Evolutionary conservation across 2,113 vertebrate species (phyloP), one percentile per base, ranked within the genome.

Genomic region (Scomber japonicus): DNA sequence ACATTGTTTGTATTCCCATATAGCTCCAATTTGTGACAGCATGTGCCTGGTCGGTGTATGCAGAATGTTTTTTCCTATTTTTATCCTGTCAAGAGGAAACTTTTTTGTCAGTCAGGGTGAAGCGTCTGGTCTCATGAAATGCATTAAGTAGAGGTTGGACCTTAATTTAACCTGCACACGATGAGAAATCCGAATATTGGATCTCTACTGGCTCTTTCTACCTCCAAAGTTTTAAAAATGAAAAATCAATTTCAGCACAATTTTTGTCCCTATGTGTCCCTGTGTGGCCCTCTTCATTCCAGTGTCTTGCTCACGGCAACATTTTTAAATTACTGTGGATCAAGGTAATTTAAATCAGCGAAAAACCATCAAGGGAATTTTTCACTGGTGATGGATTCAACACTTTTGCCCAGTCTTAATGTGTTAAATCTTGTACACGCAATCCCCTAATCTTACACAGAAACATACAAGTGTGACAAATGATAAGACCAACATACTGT

Each of bases 291-390:
- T 54, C 31, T 13, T 72, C 16, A 30, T 62, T 83, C 6, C 16
- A 78, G 57, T 61, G 21, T 66, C 2, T 82, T 49, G 69, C 87
- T 82, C 30, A n/a, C 4, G 54, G 73, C 49, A 67, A 65, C 19
- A 57, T 75, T 87, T 75, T 8, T 40, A 84, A 88, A 84, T 76
- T 40, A 73, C 64, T 10, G 46, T 31, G 75, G 61, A 85, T 87
- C 70, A 62, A 55, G 74, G 60, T 83, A 68, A 59, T 82, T 80
- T 71, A 59, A 76, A 76, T 71, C 3, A 51, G 79, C 4, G 3
- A 4, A 14, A 30, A 54, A 44, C 15, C 2, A 3, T 11, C 17
- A 24, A 5, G 8, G 30, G 12, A 49, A 57, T 75, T 35, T 35
- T 68, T 57, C 11, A 53, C 17, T 24, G 19, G 14, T 21, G 12